phyloP scores from a whole-genome alignment of 1,140 invertebrate species.

The Philaenus spumarius region DNA sequence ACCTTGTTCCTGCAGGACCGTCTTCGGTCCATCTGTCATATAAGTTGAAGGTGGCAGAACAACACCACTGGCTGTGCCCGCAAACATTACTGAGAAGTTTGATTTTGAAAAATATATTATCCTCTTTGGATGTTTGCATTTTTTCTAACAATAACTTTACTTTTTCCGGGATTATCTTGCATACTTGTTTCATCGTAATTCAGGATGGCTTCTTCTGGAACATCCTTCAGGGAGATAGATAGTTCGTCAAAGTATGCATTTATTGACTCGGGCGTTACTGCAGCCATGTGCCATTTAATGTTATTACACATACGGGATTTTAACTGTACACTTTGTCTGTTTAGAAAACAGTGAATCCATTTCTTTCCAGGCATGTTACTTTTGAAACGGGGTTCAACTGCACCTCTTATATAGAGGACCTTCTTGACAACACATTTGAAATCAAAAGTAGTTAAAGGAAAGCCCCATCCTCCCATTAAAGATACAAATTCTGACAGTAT shows the following conservation, averaged over 20 bases:
- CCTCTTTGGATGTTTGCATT: background rate
- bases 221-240: background rate
- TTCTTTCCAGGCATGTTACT: slow-evolving; percentile 1
- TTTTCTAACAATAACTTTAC: too few species aligned
- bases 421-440: too few species aligned
- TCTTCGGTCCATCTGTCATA: background rate
- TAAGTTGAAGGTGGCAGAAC: slow-evolving; percentile 4
- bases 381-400: background rate
- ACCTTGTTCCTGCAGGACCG: too few species aligned
- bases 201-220: background rate
- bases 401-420: too few species aligned
- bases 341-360: background rate
- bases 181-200: slow-evolving; percentile 5
- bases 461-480: too few species aligned
- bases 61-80: slow-evolving; percentile 2
- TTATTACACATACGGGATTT: background rate
- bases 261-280: background rate
- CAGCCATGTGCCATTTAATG: background rate
- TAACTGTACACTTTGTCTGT: background rate
- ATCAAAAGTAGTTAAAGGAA: too few species aligned
- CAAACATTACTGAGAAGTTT: slow-evolving; percentile 3
- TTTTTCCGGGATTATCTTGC: background rate
- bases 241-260: slow-evolving; percentile 9
- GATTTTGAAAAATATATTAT: background rate
- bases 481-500: background rate